Evolutionary conservation across 2,113 vertebrate genomes (phyloP).

Genomic region (Cisticola juncidis): DNA sequence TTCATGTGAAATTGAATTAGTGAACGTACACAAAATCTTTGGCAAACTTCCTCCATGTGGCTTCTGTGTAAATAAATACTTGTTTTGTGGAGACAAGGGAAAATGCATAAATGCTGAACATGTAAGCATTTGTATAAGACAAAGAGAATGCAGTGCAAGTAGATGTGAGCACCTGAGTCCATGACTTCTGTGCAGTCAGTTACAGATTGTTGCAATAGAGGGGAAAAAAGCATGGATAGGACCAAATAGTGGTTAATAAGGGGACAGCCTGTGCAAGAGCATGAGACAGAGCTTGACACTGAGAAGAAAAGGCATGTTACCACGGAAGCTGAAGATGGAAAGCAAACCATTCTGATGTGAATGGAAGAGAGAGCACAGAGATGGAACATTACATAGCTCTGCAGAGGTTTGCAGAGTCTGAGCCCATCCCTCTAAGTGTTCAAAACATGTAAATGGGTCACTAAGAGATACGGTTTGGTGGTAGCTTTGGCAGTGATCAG

Average conservation of each 20-base stretch:
- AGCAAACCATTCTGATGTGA: background rate
- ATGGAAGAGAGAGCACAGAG: background rate
- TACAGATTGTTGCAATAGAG: background rate
- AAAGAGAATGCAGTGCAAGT: background rate
- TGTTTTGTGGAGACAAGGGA: background rate
- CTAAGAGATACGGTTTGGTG: background rate
- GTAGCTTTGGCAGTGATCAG: background rate
- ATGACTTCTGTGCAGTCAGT: background rate
- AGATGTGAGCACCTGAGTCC: background rate
- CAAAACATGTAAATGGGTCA: background rate
- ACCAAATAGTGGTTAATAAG: background rate
- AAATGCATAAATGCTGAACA: background rate
- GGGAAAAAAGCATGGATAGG: background rate
- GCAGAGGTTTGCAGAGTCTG: background rate
- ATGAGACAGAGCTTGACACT: background rate
- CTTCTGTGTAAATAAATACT: background rate
- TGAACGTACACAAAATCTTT: background rate
- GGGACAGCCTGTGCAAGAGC: background rate
- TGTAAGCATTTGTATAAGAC: background rate
- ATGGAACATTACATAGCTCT: background rate
- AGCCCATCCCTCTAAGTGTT: background rate
- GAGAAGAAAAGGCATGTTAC: background rate
- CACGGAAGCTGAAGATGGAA: background rate
- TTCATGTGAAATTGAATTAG: background rate
- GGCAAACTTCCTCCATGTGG: background rate